phyloP scores from a whole-genome alignment of 2,888 invertebrate species.

The Hypercompe scribonia region DNA sequence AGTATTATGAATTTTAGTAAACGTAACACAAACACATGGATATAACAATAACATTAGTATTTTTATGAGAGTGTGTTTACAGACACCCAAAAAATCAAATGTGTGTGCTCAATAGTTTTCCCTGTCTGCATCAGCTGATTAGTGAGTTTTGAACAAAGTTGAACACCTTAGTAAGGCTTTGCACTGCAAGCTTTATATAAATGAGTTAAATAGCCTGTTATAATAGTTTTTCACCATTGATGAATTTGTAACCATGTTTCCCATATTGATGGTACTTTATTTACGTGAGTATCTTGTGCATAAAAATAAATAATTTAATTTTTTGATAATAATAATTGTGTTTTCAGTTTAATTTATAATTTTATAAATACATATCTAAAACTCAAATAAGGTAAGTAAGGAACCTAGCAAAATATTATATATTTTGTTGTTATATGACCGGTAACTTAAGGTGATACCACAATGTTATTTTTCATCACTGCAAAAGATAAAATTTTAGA shows the following conservation, averaged over 20 bases:
- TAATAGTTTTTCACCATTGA: slow-evolving; percentile 22
- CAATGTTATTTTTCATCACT: neutral
- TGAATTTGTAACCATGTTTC: slow-evolving; percentile 38
- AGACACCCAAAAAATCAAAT: neutral
- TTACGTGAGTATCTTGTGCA: slow-evolving; percentile 44
- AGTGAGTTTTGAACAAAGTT: slow-evolving; percentile 44
- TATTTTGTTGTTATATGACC: neutral
- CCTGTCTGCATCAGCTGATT: slow-evolving; percentile 52
- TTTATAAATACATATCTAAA: neutral
- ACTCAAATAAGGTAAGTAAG: neutral
- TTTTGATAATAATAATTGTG: neutral
- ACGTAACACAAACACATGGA: neutral
- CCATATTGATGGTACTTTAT: slow-evolving; percentile 30
- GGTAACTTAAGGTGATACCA: neutral
- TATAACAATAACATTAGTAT: neutral
- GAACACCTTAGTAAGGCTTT: slow-evolving; percentile 37
- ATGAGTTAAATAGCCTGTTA: slow-evolving; percentile 26
- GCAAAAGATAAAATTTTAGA: neutral
- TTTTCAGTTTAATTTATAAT: neutral
- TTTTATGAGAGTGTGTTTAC: neutral
- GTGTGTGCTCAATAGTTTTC: slow-evolving; percentile 47
- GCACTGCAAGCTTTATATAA: slow-evolving; percentile 32
- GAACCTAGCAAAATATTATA: neutral
- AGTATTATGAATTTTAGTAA: neutral
- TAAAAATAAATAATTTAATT: neutral